Base-by-base conservation (phyloP, 1,140 invertebrate species). In the Aphaenogaster rudis region DNA sequence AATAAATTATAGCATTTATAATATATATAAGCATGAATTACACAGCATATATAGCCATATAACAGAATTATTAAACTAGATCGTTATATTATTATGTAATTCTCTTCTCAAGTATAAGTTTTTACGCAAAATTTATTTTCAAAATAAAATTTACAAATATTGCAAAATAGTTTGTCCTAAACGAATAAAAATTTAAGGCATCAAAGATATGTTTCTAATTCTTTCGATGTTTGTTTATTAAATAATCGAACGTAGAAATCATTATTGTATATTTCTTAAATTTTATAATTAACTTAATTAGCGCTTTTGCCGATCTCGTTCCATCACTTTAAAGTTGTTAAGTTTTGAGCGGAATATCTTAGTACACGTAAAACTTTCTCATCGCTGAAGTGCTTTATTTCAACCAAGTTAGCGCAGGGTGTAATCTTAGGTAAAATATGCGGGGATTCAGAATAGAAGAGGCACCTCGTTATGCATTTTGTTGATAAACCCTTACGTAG, bases 271-370 rank as follows among this genome's bases (percentile, higher is more conserved):
- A 61, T 36, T 72, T n/a, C 15, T 28, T 67, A 59, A 33, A 33
- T 72, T 9, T 72, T 33, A 15, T 57, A 81, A 81, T 59, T 45
- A n/a, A 57, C 7, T 67, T 42, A 80, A 69, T 69, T 71, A 81
- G 1, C 50, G 15, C 15, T 15, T 36, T 72, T 15, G 5, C 7
- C 15, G 11, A 54, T 45, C 48, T 28, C 2, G 15, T 71, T 45
- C 13, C 50, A 9, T 45, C 1, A 39, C 1, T 50, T 69, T 28
- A 69, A 15, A 13, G 2, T 28, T n/a, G 28, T 78, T 64, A 64
- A 39, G 66, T 13, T 8, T 71, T 17, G 9, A 28, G 6, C 17
- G 36, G 21, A 28, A 71, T 39, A 28, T 48, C 48, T 54, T 45
- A 50, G 7, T 42, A 28, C 8, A 69, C 13, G 15, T 69, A 39